Evolutionary conservation across 53 echinoderm and acorn worm species (phyloP), one percentile per base, ranked within the genome.

Genomic region (Echinometra lucunter): DNA sequence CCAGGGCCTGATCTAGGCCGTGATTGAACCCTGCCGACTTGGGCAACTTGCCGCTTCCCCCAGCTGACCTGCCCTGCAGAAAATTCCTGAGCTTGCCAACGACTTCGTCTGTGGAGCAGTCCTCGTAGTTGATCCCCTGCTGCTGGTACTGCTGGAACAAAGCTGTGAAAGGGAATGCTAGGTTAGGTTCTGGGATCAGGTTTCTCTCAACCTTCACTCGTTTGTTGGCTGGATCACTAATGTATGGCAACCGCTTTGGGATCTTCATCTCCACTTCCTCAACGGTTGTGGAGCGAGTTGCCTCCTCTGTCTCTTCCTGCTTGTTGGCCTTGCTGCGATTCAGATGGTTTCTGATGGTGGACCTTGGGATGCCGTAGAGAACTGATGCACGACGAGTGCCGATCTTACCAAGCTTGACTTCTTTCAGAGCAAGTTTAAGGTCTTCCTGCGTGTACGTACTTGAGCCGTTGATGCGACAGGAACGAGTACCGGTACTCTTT

Each of bases 291-390:
- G 63, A 13, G 34, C 66, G 90, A 66, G 57, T 74, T n/a, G 38
- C 92, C 55, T 95, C 94, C 67, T 94, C 96, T 25, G 96, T 85
- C 93, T 94, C 98, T 57, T 95, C 96, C 47, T 88, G 88, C 88
- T 94, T 91, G 89, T 95, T 97, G 88, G 95, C 96, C 72, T 94
- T 94, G 95, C 92, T 97, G 81, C 97, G 95, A 92, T 99, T 98
- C 63, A 99, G 99, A 91, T 99, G 99, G 95, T 99, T 99, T 66
- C 99, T 95, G 91, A 99, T 99, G 90, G 99, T 99, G n/a, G 99
- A 99, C 34, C 99, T 96, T 30, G 99, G 99, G 42, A 99, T 99
- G n/a, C 99, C 99, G 95, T 96, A 99, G 4, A 99, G 95, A 94
- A 99, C 97, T 2, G 99, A 97, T 37, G 99, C 99, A 63, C 99